phyloP scores from a whole-genome alignment of 2,797 vertebrate genomes.

The Aphelocoma californica region DNA sequence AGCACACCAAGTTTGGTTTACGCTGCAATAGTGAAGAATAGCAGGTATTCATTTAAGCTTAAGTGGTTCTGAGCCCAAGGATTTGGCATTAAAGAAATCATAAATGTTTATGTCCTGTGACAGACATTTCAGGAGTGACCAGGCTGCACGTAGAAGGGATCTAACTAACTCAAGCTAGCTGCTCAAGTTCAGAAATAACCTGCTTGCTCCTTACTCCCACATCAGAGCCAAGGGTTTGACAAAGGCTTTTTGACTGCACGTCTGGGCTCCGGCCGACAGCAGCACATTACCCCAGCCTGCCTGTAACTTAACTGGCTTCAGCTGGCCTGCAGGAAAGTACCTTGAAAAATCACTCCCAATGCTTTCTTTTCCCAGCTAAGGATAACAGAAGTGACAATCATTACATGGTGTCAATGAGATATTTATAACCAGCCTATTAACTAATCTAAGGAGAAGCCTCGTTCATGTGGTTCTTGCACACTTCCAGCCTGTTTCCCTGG shows the following conservation, averaged over 20 bases:
- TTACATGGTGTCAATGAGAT: background rate
- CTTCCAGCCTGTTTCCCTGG: background rate
- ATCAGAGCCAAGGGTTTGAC: conserved; percentile 22
- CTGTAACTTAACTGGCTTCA: background rate
- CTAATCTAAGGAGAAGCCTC: background rate
- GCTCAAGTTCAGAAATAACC: conserved; percentile 34
- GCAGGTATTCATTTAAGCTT: conserved; percentile 6
- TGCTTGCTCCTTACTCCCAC: background rate
- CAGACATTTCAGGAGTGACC: conserved; percentile 12
- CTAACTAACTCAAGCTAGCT: background rate
- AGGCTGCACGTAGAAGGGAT: background rate
- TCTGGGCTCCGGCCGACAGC: conserved; percentile 22
- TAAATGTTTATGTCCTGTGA: conserved; percentile 22
- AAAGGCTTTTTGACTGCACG: background rate
- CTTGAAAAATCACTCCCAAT: background rate
- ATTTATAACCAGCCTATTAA: conserved; percentile 4
- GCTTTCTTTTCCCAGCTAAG: background rate
- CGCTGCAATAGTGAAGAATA: background rate
- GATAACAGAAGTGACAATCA: background rate
- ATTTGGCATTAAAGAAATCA: background rate
- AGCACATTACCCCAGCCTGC: background rate
- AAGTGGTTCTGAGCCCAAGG: background rate
- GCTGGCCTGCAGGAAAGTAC: background rate
- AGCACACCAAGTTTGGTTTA: background rate
- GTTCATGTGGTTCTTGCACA: background rate